Evolutionary conservation across 2,113 vertebrate species (phyloP).

Genomic region (Zosterops lateralis): DNA sequence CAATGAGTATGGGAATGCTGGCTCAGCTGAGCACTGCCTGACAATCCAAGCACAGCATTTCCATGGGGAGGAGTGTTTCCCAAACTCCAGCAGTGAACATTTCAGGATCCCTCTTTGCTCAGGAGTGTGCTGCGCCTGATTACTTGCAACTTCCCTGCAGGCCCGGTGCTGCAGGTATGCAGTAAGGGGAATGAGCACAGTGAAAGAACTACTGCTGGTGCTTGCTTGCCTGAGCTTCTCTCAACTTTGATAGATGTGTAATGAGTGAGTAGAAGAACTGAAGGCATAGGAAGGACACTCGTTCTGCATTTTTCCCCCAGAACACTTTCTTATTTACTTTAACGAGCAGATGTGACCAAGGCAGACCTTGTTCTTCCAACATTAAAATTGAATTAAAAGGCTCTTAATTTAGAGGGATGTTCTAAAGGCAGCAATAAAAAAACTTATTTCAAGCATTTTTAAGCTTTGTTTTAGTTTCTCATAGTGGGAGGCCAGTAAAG

Average conservation of each 20-base stretch:
- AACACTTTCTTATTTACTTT: background rate
- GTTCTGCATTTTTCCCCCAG: background rate
- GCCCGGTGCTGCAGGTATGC: background rate
- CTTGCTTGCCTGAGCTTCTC: background rate
- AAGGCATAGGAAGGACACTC: constrained; percentile 11
- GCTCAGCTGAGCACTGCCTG: background rate
- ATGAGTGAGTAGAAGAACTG: background rate
- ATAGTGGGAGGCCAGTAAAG: background rate
- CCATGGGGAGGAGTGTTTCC: background rate
- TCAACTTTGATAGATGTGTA: background rate
- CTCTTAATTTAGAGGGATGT: constrained; percentile 36
- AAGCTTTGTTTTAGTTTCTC: background rate
- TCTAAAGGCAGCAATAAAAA: background rate
- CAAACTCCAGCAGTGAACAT: background rate
- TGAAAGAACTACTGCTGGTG: background rate
- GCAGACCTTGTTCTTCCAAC: constrained; percentile 20
- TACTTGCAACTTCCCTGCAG: background rate
- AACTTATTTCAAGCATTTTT: background rate
- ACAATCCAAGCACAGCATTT: background rate
- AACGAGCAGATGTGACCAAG: background rate
- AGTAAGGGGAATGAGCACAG: background rate
- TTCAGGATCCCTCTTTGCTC: background rate
- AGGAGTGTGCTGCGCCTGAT: background rate
- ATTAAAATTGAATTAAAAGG: constrained; percentile 40
- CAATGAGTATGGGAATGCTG: background rate